phyloP scores from a whole-genome alignment of 1,140 invertebrate species.

The Schlechtendalia chinensis region DNA sequence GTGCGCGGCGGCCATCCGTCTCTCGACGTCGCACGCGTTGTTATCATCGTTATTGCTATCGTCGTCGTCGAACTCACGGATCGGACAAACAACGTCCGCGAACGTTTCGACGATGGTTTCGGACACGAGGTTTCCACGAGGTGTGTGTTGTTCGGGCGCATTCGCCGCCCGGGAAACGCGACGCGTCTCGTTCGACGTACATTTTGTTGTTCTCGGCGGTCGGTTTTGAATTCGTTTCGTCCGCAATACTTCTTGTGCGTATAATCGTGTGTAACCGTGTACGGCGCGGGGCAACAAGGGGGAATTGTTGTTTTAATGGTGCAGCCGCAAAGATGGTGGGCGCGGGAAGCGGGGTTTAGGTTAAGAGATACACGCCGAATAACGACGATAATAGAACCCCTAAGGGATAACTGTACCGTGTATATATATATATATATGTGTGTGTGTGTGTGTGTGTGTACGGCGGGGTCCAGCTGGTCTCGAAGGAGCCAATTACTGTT shows the following conservation, averaged over 20 bases:
- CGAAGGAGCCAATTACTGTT: conserved; percentile 42
- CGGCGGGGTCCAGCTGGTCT: conserved; percentile 29
- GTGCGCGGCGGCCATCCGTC: conserved; percentile 18
- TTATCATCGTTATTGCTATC: background rate
- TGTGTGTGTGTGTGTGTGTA: background rate
- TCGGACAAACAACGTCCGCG: too few relatives aligned
- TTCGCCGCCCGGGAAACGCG: too few relatives aligned
- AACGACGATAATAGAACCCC: conserved; percentile 27
- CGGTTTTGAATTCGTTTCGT: too few relatives aligned
- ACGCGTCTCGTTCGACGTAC: too few relatives aligned
- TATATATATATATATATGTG: background rate
- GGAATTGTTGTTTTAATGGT: background rate
- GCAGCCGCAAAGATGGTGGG: background rate
- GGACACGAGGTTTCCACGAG: too few relatives aligned
- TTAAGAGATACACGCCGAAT: background rate
- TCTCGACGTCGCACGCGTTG: background rate
- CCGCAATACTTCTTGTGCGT: too few relatives aligned
- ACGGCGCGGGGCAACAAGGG: too few relatives aligned
- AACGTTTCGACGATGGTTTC: too few relatives aligned
- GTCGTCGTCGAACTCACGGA: background rate
- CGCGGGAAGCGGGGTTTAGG: background rate
- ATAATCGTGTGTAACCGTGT: too few relatives aligned
- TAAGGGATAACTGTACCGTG: conserved; percentile 7
- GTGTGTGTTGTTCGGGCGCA: too few relatives aligned
- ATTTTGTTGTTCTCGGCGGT: too few relatives aligned